phyloP scores from a whole-genome alignment of 2,888 invertebrate species.

The Tipula helvola region DNA sequence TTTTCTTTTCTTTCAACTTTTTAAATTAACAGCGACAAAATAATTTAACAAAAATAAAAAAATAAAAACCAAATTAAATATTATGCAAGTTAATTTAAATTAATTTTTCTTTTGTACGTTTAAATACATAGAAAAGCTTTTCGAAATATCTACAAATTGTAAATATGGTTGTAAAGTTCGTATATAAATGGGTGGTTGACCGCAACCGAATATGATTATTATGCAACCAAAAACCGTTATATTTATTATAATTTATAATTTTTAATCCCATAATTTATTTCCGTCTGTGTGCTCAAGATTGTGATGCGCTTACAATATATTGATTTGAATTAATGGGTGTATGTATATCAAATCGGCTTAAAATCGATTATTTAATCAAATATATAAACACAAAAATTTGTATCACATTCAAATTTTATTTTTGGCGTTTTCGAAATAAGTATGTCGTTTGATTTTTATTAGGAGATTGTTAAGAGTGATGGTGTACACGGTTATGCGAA shows the following conservation, averaged over 20 bases:
- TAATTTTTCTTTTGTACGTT: background rate
- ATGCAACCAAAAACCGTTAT: background rate
- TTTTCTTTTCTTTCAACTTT: background rate
- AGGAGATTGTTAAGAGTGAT: background rate
- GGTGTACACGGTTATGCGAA: background rate
- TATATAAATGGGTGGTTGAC: background rate
- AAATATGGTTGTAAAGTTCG: no score
- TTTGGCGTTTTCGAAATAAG: background rate
- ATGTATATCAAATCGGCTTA: background rate
- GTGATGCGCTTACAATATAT: background rate
- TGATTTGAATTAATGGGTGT: background rate
- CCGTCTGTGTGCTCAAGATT: background rate
- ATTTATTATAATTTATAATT: background rate
- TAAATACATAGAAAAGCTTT: no score
- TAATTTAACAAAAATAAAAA: background rate
- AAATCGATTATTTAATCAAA: background rate
- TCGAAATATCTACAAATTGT: no score
- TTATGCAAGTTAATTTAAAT: background rate
- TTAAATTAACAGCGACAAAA: background rate
- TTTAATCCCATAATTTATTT: background rate
- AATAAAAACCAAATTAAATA: background rate
- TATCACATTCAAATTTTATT: background rate
- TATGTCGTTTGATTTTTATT: background rate
- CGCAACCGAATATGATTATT: background rate
- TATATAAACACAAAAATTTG: background rate